Conservation (phyloP, 2,888 invertebrate species). For the Atethmia centrago region DNA sequence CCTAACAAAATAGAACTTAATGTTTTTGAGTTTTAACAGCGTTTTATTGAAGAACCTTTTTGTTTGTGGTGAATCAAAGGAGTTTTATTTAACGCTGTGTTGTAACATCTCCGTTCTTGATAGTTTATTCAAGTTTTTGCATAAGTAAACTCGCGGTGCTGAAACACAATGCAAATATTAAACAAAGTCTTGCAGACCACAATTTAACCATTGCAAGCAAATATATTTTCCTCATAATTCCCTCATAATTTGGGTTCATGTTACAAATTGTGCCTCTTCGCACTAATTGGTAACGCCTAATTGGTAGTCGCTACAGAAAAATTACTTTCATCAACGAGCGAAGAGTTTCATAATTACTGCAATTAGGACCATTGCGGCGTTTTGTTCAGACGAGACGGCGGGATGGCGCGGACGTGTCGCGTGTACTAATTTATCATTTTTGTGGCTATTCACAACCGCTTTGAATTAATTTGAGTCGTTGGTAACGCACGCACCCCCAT, state of each 20-base stretch:
- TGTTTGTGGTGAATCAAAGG: slow-evolving; percentile 5
- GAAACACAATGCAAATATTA: slow-evolving; percentile 29
- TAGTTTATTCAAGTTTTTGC: slow-evolving; percentile 11
- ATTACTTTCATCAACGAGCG: slow-evolving; percentile 88
- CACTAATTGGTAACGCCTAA: slow-evolving; percentile 86
- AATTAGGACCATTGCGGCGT: slow-evolving; percentile 84
- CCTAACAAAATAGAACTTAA: slow-evolving; percentile 45
- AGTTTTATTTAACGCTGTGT: background rate
- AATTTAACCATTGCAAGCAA: slow-evolving; percentile 50
- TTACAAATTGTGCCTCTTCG: slow-evolving; percentile 82
- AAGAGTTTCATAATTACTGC: slow-evolving; percentile 88
- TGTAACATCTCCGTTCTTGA: background rate
- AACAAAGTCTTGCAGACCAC: slow-evolving; percentile 48
- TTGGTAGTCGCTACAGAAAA: slow-evolving; percentile 88
- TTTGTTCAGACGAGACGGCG: slow-evolving; percentile 79
- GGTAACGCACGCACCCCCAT: slow-evolving; percentile 58
- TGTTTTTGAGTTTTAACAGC: slow-evolving; percentile 34
- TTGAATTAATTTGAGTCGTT: slow-evolving; percentile 70
- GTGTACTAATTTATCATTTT: slow-evolving; percentile 83
- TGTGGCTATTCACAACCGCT: slow-evolving; percentile 71
- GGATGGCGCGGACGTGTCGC: slow-evolving; percentile 80
- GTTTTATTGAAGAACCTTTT: slow-evolving; percentile 27
- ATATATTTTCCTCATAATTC: too few species aligned
- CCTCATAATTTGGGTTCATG: slow-evolving; percentile 77
- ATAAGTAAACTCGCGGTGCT: background rate